A percentile compares a stretch with the other conserved stretches of the same genome.
Conservation (phyloP, 2,888 invertebrate genomes). For the Tetranychus truncatus region DNA sequence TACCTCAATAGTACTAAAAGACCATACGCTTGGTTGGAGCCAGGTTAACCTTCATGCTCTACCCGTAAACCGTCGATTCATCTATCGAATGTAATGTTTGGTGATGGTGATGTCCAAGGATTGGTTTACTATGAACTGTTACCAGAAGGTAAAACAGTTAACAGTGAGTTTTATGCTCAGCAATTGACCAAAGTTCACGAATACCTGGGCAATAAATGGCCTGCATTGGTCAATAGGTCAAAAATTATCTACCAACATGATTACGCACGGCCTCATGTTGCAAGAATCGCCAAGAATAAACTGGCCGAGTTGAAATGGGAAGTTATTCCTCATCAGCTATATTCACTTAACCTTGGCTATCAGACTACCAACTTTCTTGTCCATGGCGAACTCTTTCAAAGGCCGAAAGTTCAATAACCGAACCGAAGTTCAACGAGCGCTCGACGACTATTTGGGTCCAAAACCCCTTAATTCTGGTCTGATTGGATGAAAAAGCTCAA, state of each 20-base stretch:
- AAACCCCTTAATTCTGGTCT: not conserved
- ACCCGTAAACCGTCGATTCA: no score
- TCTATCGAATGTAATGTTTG: no score
- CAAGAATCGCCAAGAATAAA: conserved; percentile 22
- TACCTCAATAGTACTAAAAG: no score
- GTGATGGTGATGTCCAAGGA: no score
- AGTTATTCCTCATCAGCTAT: conserved; percentile 24
- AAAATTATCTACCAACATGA: conserved; percentile 23
- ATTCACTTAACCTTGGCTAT: conserved; percentile 24
- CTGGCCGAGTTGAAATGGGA: conserved; percentile 20
- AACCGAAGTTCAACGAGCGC: no score
- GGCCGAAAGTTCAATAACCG: not conserved
- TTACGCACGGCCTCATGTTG: conserved; percentile 25
- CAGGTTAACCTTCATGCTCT: no score
- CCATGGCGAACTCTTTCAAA: not conserved
- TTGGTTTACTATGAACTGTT: conserved; percentile 22
- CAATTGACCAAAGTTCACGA: conserved; percentile 22
- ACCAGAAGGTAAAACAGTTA: conserved; percentile 21
- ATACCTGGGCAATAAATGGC: conserved; percentile 19
- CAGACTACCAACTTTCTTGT: conserved; percentile 16
- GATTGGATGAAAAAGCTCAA: no score
- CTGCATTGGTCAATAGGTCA: conserved; percentile 15
- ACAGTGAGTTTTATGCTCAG: conserved; percentile 22
- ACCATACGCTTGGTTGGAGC: no score
- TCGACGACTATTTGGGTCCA: no score